Evolutionary conservation across 2,888 invertebrate genomes (phyloP), one percentile per base, ranked within the genome.

Genomic region (Gisinianus flammeolus): DNA sequence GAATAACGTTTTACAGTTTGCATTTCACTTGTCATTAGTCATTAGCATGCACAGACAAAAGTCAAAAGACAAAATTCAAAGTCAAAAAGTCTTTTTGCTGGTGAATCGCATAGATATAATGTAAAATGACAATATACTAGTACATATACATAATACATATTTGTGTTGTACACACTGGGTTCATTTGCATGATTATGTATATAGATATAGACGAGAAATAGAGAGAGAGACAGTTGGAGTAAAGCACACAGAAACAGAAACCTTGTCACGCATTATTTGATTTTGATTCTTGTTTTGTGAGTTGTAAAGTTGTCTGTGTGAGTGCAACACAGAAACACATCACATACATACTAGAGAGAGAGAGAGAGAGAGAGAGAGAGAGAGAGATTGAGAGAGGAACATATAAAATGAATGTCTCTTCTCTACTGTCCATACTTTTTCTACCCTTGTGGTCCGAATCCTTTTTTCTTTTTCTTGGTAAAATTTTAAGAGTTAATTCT

Each of bases 231-330:
- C 10, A 68, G 35, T 10, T 33, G 10, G 12, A 35, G 35, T 22
- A 35, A 22, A 33, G 22, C n/a, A 58, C 6, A 58, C 8, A 58
- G 58, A n/a, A 58, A 58, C 10, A 58, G 67, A 67, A 31, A 30
- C 62, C 72, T 64, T 30, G 64, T 74, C 62, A 74, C 44, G 64
- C 73, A 44, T 74, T 64, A 64, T 74, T 74, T 44, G 66, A 64
- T 26, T 74, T 67, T 74, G 52, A 66, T 74, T 74, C 74, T 52
- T 74, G 72, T 72, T 72, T 72, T 72, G 10, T 72, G 24, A 62
- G 28, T 72, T 72, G 31, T 72, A 72, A 56, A 62, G 52, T 52
- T 26, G 69, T 67, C 64, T 75, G 26, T 52, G 66, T 44, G 44
- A 6, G 19, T 44, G 19, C 44, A 44, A 35, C 12, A 35, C 12